Evolutionary conservation across 2,113 vertebrate species (phyloP).

Genomic region (Tragelaphus scriptus): DNA sequence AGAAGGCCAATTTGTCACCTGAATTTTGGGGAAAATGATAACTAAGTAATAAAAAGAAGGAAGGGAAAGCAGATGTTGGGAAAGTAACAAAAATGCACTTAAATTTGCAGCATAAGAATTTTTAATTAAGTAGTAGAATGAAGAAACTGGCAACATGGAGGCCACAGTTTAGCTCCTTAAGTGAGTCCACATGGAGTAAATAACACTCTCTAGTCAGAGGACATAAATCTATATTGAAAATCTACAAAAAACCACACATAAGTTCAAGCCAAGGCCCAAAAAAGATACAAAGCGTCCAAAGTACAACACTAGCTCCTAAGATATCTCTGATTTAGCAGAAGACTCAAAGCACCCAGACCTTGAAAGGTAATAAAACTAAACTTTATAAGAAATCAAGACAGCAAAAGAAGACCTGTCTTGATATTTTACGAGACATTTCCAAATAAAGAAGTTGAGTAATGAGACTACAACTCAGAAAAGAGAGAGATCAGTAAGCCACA

Average conservation of each 20-base stretch:
- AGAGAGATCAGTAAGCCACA: background rate
- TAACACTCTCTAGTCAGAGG: background rate
- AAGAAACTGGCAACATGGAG: background rate
- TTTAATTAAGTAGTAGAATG: background rate
- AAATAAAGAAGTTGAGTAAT: background rate
- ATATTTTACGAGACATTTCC: background rate
- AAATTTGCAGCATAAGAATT: background rate
- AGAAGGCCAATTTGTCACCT: background rate
- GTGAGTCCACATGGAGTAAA: background rate
- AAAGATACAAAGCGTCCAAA: background rate
- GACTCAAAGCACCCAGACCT: background rate
- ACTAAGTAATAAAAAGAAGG: background rate
- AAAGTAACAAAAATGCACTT: background rate
- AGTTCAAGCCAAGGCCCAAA: background rate
- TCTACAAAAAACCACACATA: background rate
- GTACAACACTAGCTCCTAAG: background rate
- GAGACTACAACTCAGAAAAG: background rate
- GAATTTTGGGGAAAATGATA: background rate
- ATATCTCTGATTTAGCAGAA: background rate
- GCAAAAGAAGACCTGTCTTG: background rate
- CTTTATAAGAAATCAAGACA: background rate
- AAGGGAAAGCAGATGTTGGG: background rate
- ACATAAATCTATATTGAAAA: background rate
- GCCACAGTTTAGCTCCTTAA: background rate
- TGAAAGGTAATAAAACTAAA: background rate